phyloP scores from a whole-genome alignment of 2,113 vertebrate genomes.

The Podarcis muralis region DNA sequence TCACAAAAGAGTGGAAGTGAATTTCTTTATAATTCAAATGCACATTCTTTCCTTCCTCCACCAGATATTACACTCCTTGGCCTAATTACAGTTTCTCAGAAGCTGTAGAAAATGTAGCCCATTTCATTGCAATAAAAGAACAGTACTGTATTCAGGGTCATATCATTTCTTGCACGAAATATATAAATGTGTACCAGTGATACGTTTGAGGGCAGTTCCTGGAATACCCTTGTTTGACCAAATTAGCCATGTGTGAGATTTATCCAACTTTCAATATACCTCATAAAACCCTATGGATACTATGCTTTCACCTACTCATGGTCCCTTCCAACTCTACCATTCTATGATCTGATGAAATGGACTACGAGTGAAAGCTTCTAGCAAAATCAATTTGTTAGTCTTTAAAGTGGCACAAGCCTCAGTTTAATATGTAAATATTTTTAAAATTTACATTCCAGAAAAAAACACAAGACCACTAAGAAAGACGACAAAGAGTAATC shows the following conservation, averaged over 20 bases:
- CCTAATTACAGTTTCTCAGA: neutral
- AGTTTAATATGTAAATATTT: neutral
- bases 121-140: neutral
- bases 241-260: neutral
- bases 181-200: neutral
- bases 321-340: too few relatives aligned
- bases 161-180: conserved; percentile 22
- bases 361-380: too few relatives aligned
- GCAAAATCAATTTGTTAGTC: too few relatives aligned
- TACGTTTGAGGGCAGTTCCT: accelerated
- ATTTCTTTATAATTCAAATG: neutral
- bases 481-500: neutral
- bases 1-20: neutral
- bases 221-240: neutral
- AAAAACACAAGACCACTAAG: neutral
- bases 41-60: neutral
- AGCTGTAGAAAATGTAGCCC: neutral
- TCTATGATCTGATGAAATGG: too few relatives aligned
- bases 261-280: neutral
- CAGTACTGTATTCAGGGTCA: neutral
- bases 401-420: too few relatives aligned
- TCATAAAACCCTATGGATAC: neutral
- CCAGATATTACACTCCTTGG: neutral
- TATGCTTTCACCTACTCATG: neutral
- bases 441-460: neutral